Percentiles rank a stretch among this genome's conserved stretches.
These are phyloP conservation scores for Paguma larvata DNA, from an alignment of 2,797 vertebrate genomes.

Conservation along the genomic window DNA sequence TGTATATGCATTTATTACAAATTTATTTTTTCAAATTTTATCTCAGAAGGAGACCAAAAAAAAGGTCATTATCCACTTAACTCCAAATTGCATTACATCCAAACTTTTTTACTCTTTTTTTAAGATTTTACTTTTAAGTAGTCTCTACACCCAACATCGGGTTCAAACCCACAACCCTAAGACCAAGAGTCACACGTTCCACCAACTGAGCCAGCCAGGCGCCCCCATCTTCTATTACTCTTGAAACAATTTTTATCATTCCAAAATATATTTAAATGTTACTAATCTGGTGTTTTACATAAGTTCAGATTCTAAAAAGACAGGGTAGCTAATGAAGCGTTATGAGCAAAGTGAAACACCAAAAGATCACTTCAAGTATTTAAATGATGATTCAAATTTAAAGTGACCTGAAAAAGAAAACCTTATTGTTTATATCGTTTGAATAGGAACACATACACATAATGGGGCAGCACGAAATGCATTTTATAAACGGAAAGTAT, in stretches of 20 bases:
- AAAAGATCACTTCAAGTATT: constrained; percentile 31
- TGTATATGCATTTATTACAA: not conserved
- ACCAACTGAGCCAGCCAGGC: no score
- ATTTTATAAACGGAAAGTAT: constrained; percentile 17
- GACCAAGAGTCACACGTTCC: no score
- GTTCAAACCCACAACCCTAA: no score
- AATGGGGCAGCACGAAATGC: not conserved
- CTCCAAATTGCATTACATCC: not conserved
- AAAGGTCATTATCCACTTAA: not conserved
- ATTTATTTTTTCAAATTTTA: not conserved
- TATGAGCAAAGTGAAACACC: not conserved
- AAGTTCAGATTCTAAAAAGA: not conserved
- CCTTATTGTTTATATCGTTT: not conserved
- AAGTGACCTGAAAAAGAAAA: constrained; percentile 18
- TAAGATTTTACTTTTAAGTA: no score
- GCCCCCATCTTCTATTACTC: not conserved
- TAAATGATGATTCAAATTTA: constrained; percentile 29
- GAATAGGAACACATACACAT: not conserved
- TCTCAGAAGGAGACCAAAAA: constrained; percentile 17
- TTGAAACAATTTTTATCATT: constrained; percentile 34
- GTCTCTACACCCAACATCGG: no score
- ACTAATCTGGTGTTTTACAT: not conserved
- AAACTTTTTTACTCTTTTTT: no score
- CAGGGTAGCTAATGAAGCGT: not conserved
- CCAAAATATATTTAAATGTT: constrained; percentile 8